Base-by-base conservation (phyloP, 2,113 vertebrate species). In the Myocastor coypus region DNA sequence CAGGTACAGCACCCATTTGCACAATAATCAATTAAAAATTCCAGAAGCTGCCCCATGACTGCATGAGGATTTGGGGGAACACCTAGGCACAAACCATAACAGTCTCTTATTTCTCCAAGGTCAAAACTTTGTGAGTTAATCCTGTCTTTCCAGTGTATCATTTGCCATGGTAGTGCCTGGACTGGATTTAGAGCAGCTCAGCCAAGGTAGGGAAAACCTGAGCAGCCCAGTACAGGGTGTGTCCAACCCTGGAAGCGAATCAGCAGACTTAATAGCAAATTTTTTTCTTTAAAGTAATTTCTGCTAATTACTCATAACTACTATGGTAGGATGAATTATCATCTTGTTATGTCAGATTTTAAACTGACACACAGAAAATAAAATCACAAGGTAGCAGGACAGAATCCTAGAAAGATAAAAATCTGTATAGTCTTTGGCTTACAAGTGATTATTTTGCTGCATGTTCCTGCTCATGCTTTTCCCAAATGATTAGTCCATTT, bases 221-320 rank as follows among this genome's bases (percentile, higher is more conserved):
- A 85, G 19, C 34, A 68, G 77, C 17, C 55, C 73, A 24, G 50
- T 22, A 4, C 13, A 19, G 34, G 82, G 37, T 55, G 6, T 32
- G 7, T 69, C 46, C 63, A 85, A 1, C 8, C 17, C 61, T 17
- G 40, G 85, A 42, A 64, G 34, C n/a, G 61, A 24, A 81, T 75
- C 81, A n/a, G 93, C 87, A 75, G 75, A 50, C 19, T 64, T 89
- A 37, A 69, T n/a, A 87, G 14, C 17, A 75, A 52, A 5, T 37
- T 96, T 96, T 95, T 42, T 83, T 40, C 24, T 9, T 40, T 91
- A 50, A 90, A 75, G 24, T 50, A 63, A 92, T 83, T 84, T 61
- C 42, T 80, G 30, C 34, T 82, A 55, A 84, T 92, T 83, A 16
- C n/a, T 90, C 57, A 77, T 34, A 96, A 66, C 30, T 84, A 63